Evolutionary conservation across 2,888 invertebrate genomes (phyloP).

Genomic region (Agrenia bidenticulata): DNA sequence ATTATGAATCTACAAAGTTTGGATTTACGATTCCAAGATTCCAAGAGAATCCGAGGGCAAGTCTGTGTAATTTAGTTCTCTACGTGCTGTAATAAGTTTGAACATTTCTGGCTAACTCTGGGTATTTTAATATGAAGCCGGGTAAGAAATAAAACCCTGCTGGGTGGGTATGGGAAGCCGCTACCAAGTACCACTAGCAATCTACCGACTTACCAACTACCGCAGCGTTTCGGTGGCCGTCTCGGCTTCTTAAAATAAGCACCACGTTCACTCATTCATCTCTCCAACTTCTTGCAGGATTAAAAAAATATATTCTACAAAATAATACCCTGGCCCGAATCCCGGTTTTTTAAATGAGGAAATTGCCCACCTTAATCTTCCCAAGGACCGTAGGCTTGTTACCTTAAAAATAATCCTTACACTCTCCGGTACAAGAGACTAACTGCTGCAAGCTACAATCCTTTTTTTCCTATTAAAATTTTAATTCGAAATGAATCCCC

Average conservation of each 20-base stretch:
- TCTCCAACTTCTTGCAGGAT: constrained; percentile 3
- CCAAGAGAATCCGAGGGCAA: neutral
- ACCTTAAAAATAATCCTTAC: neutral
- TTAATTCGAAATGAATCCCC: constrained; percentile 13
- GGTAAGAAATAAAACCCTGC: too few relatives aligned
- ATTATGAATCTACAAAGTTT: too few relatives aligned
- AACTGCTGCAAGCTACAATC: neutral
- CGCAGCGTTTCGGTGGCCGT: constrained; percentile 1
- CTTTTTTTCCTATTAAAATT: constrained; percentile 9
- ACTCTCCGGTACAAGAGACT: neutral
- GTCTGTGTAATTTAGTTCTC: neutral
- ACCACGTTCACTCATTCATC: neutral
- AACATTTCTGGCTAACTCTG: neutral
- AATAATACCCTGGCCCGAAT: neutral
- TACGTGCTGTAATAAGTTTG: constrained; percentile 3
- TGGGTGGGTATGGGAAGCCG: neutral
- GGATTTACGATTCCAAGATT: too few relatives aligned
- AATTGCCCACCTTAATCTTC: constrained; percentile 7
- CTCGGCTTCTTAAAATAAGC: neutral
- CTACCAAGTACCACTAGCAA: neutral
- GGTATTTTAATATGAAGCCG: constrained; percentile 5
- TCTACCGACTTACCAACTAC: neutral
- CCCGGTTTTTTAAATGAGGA: neutral
- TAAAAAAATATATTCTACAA: neutral
- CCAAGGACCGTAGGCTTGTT: neutral